These are phyloP conservation scores for Oscheius sp. DNA, from an alignment of 2,888 invertebrate genomes.

Conservation along the genomic window DNA sequence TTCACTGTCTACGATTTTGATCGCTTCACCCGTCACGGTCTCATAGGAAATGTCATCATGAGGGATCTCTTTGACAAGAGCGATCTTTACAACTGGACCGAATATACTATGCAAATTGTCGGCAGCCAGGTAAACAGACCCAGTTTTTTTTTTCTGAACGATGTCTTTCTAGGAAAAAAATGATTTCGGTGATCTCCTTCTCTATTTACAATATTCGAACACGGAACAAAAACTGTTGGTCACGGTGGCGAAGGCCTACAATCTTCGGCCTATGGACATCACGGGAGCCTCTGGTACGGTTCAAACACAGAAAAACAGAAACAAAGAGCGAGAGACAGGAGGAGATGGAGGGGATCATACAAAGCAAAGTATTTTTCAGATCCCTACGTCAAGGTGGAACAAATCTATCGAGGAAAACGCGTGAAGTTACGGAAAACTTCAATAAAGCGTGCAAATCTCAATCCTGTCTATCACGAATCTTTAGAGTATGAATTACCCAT, in stretches of 20 bases:
- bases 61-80: constrained; percentile 84
- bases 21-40: constrained; percentile 86
- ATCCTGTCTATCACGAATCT: constrained; percentile 85
- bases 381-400: constrained; percentile 91
- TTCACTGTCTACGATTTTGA: constrained; percentile 91
- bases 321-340: too few species aligned
- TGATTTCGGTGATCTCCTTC: constrained; percentile 89
- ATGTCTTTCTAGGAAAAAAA: constrained; percentile 81
- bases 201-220: constrained; percentile 89
- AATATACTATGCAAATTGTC: constrained; percentile 87
- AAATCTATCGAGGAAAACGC: constrained; percentile 87
- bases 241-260: constrained; percentile 90
- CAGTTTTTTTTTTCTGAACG: not conserved
- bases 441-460: constrained; percentile 78
- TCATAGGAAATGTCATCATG: constrained; percentile 85
- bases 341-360: too few species aligned
- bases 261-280: constrained; percentile 91
- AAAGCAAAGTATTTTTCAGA: constrained; percentile 77
- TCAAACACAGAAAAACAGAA: not conserved
- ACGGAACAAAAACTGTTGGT: constrained; percentile 90
- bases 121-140: constrained; percentile 78
- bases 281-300: constrained; percentile 88
- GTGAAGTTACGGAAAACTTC: constrained; percentile 93
- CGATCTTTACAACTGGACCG: constrained; percentile 84
- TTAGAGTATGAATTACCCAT: constrained; percentile 90